Conservation (phyloP, 2,888 invertebrate genomes). For the Malacosoma neustria region DNA sequence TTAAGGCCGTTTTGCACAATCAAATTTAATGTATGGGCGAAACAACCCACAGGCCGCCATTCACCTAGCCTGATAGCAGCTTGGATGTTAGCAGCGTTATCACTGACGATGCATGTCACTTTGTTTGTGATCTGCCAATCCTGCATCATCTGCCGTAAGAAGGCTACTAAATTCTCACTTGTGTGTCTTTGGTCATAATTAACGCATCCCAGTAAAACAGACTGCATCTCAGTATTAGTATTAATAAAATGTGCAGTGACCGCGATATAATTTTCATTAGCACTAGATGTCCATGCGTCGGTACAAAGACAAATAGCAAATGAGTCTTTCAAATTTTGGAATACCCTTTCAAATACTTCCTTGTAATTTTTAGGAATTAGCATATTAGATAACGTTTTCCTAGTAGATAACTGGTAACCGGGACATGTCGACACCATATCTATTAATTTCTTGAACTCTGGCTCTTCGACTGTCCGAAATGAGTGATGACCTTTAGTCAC, state of each 20-base stretch:
- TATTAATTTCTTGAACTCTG: conserved; percentile 1
- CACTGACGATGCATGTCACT: not conserved
- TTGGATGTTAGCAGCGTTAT: too few species aligned
- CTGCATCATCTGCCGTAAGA: not conserved
- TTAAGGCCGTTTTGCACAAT: not conserved
- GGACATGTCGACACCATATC: conserved; percentile 1
- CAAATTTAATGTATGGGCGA: conserved; percentile 1
- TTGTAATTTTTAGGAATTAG: not conserved
- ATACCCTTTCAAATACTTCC: not conserved
- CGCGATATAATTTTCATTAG: conserved; percentile 2
- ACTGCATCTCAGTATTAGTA: too few species aligned
- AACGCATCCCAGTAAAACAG: too few species aligned
- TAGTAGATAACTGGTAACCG: not conserved
- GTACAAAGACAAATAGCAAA: not conserved
- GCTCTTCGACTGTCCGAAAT: not conserved
- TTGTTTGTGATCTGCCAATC: not conserved
- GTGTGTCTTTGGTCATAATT: conserved; percentile 1
- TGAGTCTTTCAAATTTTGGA: not conserved
- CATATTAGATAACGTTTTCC: conserved; percentile 1
- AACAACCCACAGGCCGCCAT: conserved; percentile 1
- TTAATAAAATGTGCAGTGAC: conserved; percentile 1
- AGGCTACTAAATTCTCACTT: not conserved
- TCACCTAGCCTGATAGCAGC: not conserved
- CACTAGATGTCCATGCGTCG: conserved; percentile 1
- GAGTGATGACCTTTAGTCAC: not conserved